Evolutionary conservation across 2,797 vertebrate species (phyloP).

Genomic region (Garrulus glandarius): DNA sequence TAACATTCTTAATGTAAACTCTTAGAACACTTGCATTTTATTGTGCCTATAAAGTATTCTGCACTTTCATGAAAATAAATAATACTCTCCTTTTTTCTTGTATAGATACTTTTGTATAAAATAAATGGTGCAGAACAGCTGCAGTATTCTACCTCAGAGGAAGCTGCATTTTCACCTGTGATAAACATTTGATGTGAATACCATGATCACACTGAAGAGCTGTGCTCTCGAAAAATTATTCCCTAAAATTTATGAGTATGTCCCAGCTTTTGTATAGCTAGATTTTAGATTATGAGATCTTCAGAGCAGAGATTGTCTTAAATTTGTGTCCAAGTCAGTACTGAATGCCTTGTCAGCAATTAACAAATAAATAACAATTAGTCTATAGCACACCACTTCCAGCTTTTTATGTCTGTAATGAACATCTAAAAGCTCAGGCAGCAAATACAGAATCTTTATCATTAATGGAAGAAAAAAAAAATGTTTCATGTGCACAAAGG

Average conservation of each 20-base stretch:
- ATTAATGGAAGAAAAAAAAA: not conserved
- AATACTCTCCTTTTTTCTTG: not conserved
- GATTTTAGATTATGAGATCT: not conserved
- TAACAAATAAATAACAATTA: constrained; percentile 16
- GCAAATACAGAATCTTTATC: not conserved
- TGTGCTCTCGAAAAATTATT: not conserved
- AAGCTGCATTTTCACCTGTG: constrained; percentile 18
- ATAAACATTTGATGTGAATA: not conserved
- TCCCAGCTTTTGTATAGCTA: not conserved
- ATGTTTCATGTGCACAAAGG: not conserved
- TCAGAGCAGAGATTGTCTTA: not conserved
- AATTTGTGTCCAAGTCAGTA: not conserved
- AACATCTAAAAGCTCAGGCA: not conserved
- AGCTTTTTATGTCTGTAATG: not conserved
- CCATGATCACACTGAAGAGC: not conserved
- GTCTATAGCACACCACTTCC: not conserved
- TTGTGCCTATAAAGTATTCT: not conserved
- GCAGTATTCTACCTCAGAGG: constrained; percentile 35
- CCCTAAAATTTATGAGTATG: not conserved
- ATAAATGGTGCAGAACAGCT: constrained; percentile 27
- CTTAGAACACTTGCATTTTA: not conserved
- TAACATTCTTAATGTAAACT: not conserved
- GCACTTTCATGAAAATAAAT: not conserved
- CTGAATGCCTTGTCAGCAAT: not conserved
- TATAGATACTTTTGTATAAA: not conserved